Base-by-base conservation (phyloP, 2,113 vertebrate genomes). In the Hylia prasina region DNA sequence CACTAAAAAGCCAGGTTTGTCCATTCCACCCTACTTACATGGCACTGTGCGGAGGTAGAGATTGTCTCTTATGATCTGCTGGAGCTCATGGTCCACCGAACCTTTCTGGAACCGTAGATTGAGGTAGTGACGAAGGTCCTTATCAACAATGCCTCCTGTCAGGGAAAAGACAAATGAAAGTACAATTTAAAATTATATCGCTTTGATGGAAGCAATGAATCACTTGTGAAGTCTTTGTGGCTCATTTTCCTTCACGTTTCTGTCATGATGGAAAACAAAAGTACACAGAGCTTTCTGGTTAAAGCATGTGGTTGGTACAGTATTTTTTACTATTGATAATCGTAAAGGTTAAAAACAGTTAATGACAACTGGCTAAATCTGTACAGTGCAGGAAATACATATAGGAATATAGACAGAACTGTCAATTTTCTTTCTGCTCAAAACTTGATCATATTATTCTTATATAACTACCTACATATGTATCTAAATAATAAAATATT, bases 21-120 rank as follows among this genome's bases (percentile, higher is more conserved):
- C 68, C 53, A 53, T 64, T 42, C 11, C 11, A 17, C 7, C 20
- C 25, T 80, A 99, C 99, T 99, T 96, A 99, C 99, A 99, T 84
- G 99, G 99, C 96, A 99, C 98, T 0, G 99, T 99, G 84, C 99
- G 99, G 97, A 99, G 99, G 98, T 99, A 99, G 97, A 99, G 99
- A 96, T 99, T 99, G 98, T 99, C 99, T 96, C 99, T 98, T 97
- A 99, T 99, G 97, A 99, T 99, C 98, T 99, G 99, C 97, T 99
- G 99, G 69, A 99, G 98, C 97, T 99, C 99, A 97, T 99, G 99
- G 98, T 99, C 99, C 89, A 99, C 98, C 4, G 99, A 99, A 73
- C 99, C 99, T 93, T 99, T 99, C 98, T 99, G 99, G 98, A 99
- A 99, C 92, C 99, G 98, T 90, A 99, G 98, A 97, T 99, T 99